A percentile compares a stretch with the other conserved stretches of the same genome.
Conservation (phyloP, 2,797 vertebrate genomes). For the Pangasius macronema region DNA sequence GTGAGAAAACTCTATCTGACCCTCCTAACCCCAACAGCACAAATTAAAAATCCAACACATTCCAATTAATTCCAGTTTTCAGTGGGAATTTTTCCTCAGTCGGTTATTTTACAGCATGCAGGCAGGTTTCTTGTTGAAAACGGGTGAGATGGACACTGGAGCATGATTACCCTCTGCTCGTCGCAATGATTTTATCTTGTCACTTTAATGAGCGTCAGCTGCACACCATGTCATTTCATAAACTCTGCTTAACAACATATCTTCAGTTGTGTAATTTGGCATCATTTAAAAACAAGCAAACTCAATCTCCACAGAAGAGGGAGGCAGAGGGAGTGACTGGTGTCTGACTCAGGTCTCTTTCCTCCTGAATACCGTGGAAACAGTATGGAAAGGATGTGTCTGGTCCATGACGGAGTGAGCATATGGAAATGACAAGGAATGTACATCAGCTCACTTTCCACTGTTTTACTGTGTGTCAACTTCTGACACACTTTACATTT, state of each 20-base stretch:
- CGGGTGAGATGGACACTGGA: slow-evolving; percentile 12
- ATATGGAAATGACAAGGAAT: slow-evolving; percentile 14
- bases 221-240: background rate
- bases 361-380: slow-evolving; percentile 34
- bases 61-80: slow-evolving; percentile 53
- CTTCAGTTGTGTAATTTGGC: slow-evolving; percentile 6
- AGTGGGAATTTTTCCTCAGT: slow-evolving; percentile 34
- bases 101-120: slow-evolving; percentile 5
- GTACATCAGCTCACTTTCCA: background rate
- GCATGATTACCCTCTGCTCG: background rate
- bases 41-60: slow-evolving; percentile 60
- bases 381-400: slow-evolving; percentile 45
- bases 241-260: slow-evolving; percentile 31
- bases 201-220: slow-evolving; percentile 35
- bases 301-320: slow-evolving; percentile 7
- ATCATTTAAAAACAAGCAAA: slow-evolving; percentile 32
- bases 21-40: slow-evolving; percentile 61
- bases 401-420: slow-evolving; percentile 26
- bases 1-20: slow-evolving; percentile 58
- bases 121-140: slow-evolving; percentile 2
- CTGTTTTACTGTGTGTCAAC: background rate
- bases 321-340: background rate
- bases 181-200: slow-evolving; percentile 5
- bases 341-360: slow-evolving; percentile 32
- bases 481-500: background rate